Conservation (phyloP, 2,113 vertebrate genomes). For the Edolisoma coerulescens region DNA sequence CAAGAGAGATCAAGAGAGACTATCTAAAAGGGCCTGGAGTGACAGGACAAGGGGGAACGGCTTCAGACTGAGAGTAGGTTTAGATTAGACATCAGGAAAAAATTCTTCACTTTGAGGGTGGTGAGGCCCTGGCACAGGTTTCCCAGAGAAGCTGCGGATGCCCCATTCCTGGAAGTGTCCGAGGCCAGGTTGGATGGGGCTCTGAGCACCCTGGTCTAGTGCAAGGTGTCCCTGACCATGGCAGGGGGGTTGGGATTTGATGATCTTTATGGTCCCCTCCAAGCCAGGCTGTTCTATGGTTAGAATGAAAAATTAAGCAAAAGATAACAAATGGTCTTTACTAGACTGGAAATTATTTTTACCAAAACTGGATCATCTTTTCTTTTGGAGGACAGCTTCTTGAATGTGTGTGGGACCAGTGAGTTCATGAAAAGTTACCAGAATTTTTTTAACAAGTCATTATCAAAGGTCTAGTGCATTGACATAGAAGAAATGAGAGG, state of each 20-base stretch:
- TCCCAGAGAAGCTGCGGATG: rapidly evolving
- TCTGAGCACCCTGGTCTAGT: background rate
- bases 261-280: background rate
- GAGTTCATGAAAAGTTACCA: background rate
- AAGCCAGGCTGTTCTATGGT: background rate
- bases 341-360: background rate
- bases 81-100: no score
- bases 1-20: no score
- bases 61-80: background rate
- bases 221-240: background rate
- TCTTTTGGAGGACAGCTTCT: background rate
- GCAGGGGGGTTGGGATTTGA: rapidly evolving
- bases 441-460: background rate
- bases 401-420: background rate
- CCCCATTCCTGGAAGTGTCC: background rate
- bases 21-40: rapidly evolving
- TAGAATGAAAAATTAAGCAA: background rate
- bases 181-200: rapidly evolving
- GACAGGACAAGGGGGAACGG: background rate
- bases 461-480: background rate
- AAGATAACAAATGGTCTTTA: background rate
- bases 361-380: background rate
- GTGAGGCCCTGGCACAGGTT: background rate
- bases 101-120: no score
- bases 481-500: background rate